Evolutionary conservation across 1,140 invertebrate species (phyloP).

Genomic region (Pentalonia nigronervosa): DNA sequence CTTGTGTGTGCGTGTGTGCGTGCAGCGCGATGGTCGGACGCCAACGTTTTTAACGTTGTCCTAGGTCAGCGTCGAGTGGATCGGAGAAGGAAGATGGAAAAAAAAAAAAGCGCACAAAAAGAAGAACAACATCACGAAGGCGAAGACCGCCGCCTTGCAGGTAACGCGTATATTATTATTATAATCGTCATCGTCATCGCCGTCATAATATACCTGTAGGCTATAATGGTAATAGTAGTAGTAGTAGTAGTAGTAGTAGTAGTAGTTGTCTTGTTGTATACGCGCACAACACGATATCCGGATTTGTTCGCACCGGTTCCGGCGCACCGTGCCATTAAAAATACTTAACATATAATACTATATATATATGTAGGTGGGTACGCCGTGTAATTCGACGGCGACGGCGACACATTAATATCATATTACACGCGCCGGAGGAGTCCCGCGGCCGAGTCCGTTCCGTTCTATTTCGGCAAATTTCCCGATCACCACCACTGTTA

Average conservation of each 20-base stretch:
- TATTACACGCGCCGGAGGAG: neutral
- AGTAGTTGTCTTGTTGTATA: no score
- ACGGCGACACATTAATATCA: neutral
- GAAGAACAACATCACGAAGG: neutral
- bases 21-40: neutral
- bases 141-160: neutral
- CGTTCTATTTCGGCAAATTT: neutral
- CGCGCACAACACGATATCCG: neutral
- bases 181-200: neutral
- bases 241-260: no score
- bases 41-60: slow-evolving; percentile 6
- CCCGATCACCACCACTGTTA: no score
- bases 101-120: neutral
- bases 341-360: no score
- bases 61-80: slow-evolving; percentile 7
- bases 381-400: neutral
- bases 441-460: neutral
- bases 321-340: neutral
- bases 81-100: neutral
- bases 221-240: no score
- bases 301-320: neutral
- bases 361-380: neutral
- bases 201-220: neutral
- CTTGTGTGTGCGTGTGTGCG: neutral
- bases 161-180: neutral